phyloP scores from a whole-genome alignment of 2,113 vertebrate genomes.

The Hemibagrus wyckioides region DNA sequence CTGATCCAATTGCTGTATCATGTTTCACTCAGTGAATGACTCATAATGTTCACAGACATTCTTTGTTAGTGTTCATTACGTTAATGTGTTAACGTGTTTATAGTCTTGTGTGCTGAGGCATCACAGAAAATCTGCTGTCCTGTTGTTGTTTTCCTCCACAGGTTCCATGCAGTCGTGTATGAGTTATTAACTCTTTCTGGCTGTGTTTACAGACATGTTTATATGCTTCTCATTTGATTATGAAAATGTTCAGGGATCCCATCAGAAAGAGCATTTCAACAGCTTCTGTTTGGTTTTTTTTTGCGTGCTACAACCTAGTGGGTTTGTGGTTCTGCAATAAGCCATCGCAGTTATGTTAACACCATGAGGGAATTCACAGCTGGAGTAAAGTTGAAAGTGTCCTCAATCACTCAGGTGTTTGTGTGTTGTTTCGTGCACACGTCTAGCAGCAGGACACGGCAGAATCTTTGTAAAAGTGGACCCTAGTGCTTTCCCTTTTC shows the following conservation, averaged over 20 bases:
- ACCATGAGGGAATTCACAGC: background rate
- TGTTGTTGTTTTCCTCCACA: background rate
- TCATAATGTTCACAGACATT: background rate
- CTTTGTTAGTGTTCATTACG: constrained; percentile 14
- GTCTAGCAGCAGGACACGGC: too few relatives aligned
- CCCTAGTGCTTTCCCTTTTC: background rate
- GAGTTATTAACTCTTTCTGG: background rate
- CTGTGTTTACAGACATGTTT: background rate
- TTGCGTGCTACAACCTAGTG: background rate
- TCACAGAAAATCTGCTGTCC: background rate
- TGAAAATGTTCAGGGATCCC: background rate
- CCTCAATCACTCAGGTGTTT: background rate
- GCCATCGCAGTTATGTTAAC: background rate
- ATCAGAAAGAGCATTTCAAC: background rate
- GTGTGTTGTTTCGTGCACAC: background rate
- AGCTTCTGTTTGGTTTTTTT: background rate
- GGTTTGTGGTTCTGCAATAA: background rate
- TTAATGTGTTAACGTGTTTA: background rate
- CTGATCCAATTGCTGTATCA: background rate
- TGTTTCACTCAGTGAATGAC: constrained; percentile 16
- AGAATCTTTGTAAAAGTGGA: background rate
- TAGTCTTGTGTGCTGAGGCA: background rate
- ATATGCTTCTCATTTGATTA: background rate
- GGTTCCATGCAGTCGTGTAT: background rate
- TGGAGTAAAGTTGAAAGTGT: background rate